Evolutionary conservation across 1,140 invertebrate genomes (phyloP), one percentile per base, ranked within the genome.

Genomic region (Cotesia glomerata): DNA sequence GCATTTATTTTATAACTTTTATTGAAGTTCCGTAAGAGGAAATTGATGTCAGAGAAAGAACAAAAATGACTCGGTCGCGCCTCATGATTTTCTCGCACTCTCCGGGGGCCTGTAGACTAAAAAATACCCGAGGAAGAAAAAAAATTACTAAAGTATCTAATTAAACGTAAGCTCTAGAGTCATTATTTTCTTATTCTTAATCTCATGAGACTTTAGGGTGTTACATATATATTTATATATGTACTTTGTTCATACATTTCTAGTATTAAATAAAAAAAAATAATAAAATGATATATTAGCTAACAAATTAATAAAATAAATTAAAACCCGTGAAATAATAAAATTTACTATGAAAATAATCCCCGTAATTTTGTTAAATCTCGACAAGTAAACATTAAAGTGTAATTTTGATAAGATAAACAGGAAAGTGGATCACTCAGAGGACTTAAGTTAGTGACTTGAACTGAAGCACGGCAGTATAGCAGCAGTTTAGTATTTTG

Each of bases 11-110:
- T 54, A 16, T 16, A 54, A 54, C n/a, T 54, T 54, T 54, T 54
- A 54, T 54, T 54, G 52, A 54, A n/a, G 11, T 54, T 16, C n/a
- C 13, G 52, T 5, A 14, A 14, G 52, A 16, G n/a, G 1, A 54
- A 54, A 54, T 13, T 13, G 62, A 14, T 35, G 11, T 3, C 5
- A n/a, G 13, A 26, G 32, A 73, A 52, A 62, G 64, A 52, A 52
- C 45, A 16, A 26, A 35, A 63, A 73, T 49, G n/a, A 35, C 58
- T 75, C 63, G 36, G 83, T 83, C 74, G 79, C 80, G 84, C 76
- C 77, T 84, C 82, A 78, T 86, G 83, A 85, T 80, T 86, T 76
- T 80, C 77, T 77, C 67, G 52, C 70, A 76, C 75, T 80, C 80
- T 82, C 83, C 65, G 73, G 80, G 81, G 81, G 76, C 78, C 77